phyloP scores from a whole-genome alignment of 2,113 vertebrate genomes.

The Phrynocephalus versicolor region DNA sequence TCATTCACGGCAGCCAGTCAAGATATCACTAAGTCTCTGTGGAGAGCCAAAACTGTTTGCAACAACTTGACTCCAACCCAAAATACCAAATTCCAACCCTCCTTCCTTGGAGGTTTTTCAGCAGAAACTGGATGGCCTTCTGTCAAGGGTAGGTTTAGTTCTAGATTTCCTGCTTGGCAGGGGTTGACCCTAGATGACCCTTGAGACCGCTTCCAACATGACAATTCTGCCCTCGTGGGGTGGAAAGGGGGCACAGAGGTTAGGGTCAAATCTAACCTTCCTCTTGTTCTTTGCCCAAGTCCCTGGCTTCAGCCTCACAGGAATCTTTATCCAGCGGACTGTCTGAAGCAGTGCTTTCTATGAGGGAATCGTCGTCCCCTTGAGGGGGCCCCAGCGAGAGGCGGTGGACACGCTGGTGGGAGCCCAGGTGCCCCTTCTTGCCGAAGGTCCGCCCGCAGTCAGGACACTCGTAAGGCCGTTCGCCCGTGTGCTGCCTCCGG shows the following conservation, averaged over 20 bases:
- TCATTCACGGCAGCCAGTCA: no score
- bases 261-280: not conserved
- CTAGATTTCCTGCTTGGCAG: no score
- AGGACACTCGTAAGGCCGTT: not conserved
- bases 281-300: no score
- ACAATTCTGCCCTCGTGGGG: not conserved
- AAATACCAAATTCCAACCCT: no score
- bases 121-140: no score
- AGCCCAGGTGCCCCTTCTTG: not conserved
- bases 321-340: not conserved
- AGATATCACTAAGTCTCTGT: not conserved
- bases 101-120: no score
- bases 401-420: not conserved
- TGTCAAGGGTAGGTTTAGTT: no score
- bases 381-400: not conserved
- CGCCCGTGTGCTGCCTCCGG: slow-evolving; percentile 50
- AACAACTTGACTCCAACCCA: not conserved
- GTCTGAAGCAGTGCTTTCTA: not conserved
- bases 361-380: no score
- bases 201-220: no score
- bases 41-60: not conserved
- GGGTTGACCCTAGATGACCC: no score
- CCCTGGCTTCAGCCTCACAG: not conserved
- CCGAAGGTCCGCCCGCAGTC: not conserved
- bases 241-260: not conserved